phyloP scores from a whole-genome alignment of 1,140 invertebrate species.

The Metaphire vulgaris region DNA sequence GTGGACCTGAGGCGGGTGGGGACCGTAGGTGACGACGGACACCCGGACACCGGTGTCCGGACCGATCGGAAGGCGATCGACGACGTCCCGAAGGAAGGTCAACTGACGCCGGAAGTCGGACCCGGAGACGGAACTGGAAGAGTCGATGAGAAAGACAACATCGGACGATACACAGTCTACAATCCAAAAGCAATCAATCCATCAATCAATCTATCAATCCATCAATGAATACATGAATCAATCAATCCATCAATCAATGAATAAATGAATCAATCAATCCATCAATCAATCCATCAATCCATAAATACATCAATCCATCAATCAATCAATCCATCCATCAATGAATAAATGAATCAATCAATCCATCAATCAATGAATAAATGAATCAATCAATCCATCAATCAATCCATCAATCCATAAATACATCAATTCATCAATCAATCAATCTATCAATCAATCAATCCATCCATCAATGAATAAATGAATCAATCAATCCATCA shows the following conservation, averaged over 20 bases:
- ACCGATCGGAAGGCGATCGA: conserved; percentile 28
- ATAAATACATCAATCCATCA: neutral
- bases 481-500: too few relatives aligned
- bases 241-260: neutral
- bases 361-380: too few relatives aligned
- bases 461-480: too few relatives aligned
- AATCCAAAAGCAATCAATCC: neutral
- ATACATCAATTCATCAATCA: too few relatives aligned
- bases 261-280: neutral
- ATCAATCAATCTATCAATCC: neutral
- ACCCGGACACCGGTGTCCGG: conserved; percentile 2
- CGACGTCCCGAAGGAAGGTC: conserved; percentile 37
- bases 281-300: neutral
- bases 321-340: neutral
- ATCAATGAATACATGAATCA: neutral
- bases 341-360: too few relatives aligned
- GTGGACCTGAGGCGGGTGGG: conserved; percentile 3
- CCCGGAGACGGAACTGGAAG: conserved; percentile 40
- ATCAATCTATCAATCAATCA: too few relatives aligned
- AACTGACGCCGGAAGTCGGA: conserved; percentile 38
- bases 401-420: too few relatives aligned
- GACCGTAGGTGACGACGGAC: conserved; percentile 1
- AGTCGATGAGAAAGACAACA: conserved; percentile 43
- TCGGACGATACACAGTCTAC: conserved; percentile 38
- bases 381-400: too few relatives aligned